These are phyloP conservation scores for Piaya cayana DNA, from an alignment of 2,113 vertebrate species.

Conservation along the genomic window DNA sequence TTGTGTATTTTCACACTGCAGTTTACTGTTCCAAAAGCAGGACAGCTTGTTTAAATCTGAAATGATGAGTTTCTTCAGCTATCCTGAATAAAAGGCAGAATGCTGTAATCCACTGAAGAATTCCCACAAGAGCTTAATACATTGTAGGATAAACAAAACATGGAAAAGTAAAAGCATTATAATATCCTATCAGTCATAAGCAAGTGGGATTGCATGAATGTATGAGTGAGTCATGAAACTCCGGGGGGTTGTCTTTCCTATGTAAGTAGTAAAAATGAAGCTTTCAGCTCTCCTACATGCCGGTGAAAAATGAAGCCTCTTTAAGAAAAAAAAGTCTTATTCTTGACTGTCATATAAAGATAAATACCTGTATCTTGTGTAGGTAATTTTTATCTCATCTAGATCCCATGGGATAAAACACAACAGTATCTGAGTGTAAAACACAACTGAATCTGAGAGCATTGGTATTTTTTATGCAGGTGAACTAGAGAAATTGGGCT, in stretches of 20 bases:
- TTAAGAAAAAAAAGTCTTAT: neutral
- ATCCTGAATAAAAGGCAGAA: constrained; percentile 7
- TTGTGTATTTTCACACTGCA: neutral
- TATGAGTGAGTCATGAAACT: constrained; percentile 33
- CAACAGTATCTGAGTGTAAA: neutral
- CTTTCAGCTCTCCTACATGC: neutral
- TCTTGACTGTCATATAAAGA: neutral
- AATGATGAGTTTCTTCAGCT: constrained; percentile 6
- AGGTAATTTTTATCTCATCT: neutral
- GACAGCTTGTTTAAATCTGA: constrained; percentile 52
- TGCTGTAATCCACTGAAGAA: neutral
- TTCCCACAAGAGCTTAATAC: constrained; percentile 3
- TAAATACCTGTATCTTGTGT: neutral
- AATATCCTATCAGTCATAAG: constrained; percentile 33
- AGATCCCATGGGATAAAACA: neutral
- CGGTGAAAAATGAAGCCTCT: neutral
- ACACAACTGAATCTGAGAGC: neutral
- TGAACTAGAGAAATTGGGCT: neutral
- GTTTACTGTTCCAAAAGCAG: neutral
- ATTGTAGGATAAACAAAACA: constrained; percentile 36
- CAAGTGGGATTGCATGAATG: neutral
- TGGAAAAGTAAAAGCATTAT: constrained; percentile 5
- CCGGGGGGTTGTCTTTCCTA: neutral
- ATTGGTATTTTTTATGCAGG: neutral
- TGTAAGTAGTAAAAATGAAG: neutral